Percentiles rank a stretch among this genome's conserved stretches.
Conservation (phyloP, 2,888 invertebrate genomes). For the Platycheirus rosarum region DNA sequence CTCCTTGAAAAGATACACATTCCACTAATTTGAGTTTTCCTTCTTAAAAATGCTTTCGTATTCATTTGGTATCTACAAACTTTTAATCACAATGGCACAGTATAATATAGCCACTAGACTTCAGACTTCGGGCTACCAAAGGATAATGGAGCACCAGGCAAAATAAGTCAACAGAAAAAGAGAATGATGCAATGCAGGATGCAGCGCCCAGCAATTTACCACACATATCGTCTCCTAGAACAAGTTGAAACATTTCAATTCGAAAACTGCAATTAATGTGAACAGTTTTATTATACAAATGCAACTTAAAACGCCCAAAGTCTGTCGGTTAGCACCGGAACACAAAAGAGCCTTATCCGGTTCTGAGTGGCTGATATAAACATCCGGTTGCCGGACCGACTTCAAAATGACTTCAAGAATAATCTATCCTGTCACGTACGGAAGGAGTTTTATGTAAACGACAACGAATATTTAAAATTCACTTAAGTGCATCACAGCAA, state of each 20-base stretch:
- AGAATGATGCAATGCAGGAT: no score
- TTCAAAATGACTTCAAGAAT: slow-evolving; percentile 35
- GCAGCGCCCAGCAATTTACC: no score
- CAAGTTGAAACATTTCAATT: slow-evolving; percentile 37
- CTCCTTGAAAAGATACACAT: no score
- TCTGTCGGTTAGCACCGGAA: slow-evolving; percentile 21
- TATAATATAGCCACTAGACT: no score
- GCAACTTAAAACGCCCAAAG: slow-evolving; percentile 6
- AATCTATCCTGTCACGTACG: slow-evolving; percentile 36
- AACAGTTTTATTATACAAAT: slow-evolving; percentile 49
- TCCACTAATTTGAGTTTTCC: no score
- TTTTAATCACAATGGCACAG: no score
- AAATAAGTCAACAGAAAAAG: no score
- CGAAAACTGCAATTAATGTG: slow-evolving; percentile 60
- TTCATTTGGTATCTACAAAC: no score
- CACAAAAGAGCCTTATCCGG: slow-evolving; percentile 42
- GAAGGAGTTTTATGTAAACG: slow-evolving; percentile 23
- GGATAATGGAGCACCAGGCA: no score
- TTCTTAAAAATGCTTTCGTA: no score
- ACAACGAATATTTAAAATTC: slow-evolving; percentile 42
- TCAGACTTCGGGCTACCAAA: no score
- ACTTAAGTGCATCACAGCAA: slow-evolving; percentile 44
- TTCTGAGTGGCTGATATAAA: slow-evolving; percentile 37
- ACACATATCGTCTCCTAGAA: not conserved
- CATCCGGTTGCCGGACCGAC: slow-evolving; percentile 28